phyloP scores from a whole-genome alignment of 2,888 invertebrate genomes.

The Eupeodes luniger region DNA sequence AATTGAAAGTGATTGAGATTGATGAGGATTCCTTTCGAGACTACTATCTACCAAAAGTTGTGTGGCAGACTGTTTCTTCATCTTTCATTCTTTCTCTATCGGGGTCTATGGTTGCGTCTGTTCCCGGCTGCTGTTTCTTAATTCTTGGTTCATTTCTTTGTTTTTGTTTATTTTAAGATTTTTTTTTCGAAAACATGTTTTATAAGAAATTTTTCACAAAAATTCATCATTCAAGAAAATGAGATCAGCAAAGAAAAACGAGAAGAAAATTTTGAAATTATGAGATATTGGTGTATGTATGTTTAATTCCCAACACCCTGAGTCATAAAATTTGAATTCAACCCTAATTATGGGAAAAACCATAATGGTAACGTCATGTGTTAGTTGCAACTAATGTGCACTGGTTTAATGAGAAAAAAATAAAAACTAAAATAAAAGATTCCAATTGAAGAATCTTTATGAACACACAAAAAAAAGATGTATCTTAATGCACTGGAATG shows the following conservation, averaged over 20 bases:
- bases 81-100: too few relatives aligned
- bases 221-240: constrained; percentile 11
- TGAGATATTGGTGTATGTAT: constrained; percentile 30
- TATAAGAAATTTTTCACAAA: constrained; percentile 34
- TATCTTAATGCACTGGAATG: constrained; percentile 45
- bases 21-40: constrained; percentile 50
- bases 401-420: constrained; percentile 41
- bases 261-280: not conserved
- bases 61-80: constrained; percentile 31
- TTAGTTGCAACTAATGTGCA: constrained; percentile 34
- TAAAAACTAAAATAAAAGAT: constrained; percentile 38
- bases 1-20: constrained; percentile 54
- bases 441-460: constrained; percentile 18
- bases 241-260: constrained; percentile 22
- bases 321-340: constrained; percentile 19
- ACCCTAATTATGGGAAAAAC: constrained; percentile 37
- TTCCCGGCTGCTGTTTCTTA: not conserved
- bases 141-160: constrained; percentile 14
- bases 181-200: constrained; percentile 40
- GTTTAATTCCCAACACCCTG: constrained; percentile 34
- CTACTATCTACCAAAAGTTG: constrained; percentile 1
- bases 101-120: not conserved
- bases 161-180: constrained; percentile 44
- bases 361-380: constrained; percentile 1
- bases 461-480: not conserved